Evolutionary conservation across 2,113 vertebrate species (phyloP).

Genomic region (Chloropsis cyanopogon): DNA sequence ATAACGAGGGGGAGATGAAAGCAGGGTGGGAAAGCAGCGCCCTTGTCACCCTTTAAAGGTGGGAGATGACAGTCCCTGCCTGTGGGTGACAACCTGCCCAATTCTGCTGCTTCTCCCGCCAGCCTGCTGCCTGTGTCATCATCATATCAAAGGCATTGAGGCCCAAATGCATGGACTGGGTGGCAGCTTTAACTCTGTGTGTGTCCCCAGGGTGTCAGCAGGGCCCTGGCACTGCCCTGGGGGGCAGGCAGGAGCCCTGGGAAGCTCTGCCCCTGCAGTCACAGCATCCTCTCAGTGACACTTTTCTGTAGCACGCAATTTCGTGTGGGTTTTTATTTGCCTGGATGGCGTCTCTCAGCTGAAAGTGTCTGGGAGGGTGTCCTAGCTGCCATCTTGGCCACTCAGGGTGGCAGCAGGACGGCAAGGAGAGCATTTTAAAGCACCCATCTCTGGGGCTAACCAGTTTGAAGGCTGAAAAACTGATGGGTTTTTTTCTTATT

Average conservation of each 20-base stretch:
- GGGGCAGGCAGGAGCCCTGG: not conserved
- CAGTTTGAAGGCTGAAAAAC: not conserved
- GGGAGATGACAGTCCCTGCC: not conserved
- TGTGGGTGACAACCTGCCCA: not conserved
- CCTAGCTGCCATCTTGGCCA: accelerated
- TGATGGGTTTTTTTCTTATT: accelerated
- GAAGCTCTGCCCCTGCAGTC: not conserved
- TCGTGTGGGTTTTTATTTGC: not conserved
- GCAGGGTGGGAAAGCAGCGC: not conserved
- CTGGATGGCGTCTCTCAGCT: not conserved
- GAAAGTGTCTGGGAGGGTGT: not conserved
- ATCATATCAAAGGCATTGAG: not conserved
- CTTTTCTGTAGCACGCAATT: not conserved
- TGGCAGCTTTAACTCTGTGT: accelerated
- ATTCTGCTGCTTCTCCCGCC: not conserved
- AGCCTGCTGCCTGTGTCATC: too few species aligned
- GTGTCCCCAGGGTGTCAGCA: not conserved
- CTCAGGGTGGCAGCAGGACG: accelerated
- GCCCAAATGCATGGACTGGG: accelerated
- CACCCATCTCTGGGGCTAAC: accelerated
- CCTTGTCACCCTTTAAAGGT: not conserved
- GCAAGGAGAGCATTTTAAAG: not conserved
- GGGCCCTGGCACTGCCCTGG: accelerated
- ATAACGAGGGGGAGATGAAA: conserved; percentile 2
- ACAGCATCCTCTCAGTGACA: not conserved